These are phyloP conservation scores for Phaetusa simplex DNA, from an alignment of 2,113 vertebrate species.

Conservation along the genomic window DNA sequence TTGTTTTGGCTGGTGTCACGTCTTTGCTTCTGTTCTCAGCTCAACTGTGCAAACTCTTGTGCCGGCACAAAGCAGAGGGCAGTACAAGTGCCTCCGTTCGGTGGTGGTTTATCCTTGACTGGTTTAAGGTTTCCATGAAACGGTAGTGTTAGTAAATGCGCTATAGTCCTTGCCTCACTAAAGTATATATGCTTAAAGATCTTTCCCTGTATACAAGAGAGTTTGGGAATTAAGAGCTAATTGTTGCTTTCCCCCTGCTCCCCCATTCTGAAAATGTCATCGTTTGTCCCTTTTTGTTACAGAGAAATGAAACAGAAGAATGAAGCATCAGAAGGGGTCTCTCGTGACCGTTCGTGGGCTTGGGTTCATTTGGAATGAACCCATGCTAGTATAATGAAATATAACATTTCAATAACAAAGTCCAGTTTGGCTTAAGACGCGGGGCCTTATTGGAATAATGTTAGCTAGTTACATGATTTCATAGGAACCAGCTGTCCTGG, in stretches of 20 bases:
- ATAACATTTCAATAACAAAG: background rate
- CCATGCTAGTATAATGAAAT: background rate
- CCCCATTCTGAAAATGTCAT: background rate
- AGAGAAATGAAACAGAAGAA: background rate
- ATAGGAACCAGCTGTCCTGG: background rate
- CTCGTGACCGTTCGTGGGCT: fast-evolving
- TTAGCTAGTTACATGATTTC: background rate
- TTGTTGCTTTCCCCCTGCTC: background rate
- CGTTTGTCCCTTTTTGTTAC: background rate
- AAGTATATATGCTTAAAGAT: background rate
- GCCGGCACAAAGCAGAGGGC: background rate
- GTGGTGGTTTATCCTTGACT: background rate
- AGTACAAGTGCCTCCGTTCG: background rate
- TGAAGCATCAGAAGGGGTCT: background rate
- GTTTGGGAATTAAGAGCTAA: background rate
- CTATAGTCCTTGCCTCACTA: background rate
- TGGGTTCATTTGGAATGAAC: background rate
- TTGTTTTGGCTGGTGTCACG: background rate
- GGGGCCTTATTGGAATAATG: background rate
- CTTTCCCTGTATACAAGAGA: background rate
- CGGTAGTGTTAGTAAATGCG: background rate
- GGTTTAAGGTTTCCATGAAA: background rate
- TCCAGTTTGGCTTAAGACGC: background rate
- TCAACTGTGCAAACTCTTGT: background rate
- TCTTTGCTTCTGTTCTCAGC: background rate